A percentile compares a stretch with the other conserved stretches of the same genome.
Conservation (phyloP, 2,888 invertebrate genomes). For the Acronicta psi region DNA sequence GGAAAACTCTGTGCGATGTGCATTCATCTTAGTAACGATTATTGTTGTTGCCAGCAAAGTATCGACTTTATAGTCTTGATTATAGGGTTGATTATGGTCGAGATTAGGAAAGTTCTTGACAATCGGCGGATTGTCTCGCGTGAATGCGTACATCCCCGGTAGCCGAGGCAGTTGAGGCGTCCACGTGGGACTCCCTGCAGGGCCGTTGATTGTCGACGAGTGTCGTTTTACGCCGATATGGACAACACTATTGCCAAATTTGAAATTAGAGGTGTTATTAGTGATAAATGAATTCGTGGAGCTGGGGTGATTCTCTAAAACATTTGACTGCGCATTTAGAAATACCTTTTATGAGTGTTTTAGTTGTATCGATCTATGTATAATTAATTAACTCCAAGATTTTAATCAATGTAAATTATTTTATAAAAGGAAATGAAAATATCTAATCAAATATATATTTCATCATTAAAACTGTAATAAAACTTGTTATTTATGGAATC, state of each 20-base stretch:
- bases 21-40: conserved; percentile 65
- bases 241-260: conserved; percentile 75
- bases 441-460: too few relatives aligned
- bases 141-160: conserved; percentile 73
- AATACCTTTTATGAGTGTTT: conserved; percentile 26
- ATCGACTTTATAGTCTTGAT: conserved; percentile 23
- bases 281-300: conserved; percentile 47
- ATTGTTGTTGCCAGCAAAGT: conserved; percentile 5
- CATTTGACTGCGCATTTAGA: conserved; percentile 4
- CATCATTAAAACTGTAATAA: conserved; percentile 39
- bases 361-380: conserved; percentile 15
- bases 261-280: conserved; percentile 61
- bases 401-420: conserved; percentile 27
- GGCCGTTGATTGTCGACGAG: conserved; percentile 82
- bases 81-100: conserved; percentile 45
- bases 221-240: conserved; percentile 81
- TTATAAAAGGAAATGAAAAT: conserved; percentile 25
- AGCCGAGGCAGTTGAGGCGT: conserved; percentile 57
- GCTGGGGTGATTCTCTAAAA: conserved; percentile 22
- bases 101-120: conserved; percentile 54
- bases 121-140: conserved; percentile 74
- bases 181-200: conserved; percentile 85
- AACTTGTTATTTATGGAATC: conserved; percentile 36
- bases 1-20: conserved; percentile 75
- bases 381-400: conserved; percentile 8